Base-by-base conservation (phyloP, 2,113 vertebrate genomes). In the Salminus brasiliensis region DNA sequence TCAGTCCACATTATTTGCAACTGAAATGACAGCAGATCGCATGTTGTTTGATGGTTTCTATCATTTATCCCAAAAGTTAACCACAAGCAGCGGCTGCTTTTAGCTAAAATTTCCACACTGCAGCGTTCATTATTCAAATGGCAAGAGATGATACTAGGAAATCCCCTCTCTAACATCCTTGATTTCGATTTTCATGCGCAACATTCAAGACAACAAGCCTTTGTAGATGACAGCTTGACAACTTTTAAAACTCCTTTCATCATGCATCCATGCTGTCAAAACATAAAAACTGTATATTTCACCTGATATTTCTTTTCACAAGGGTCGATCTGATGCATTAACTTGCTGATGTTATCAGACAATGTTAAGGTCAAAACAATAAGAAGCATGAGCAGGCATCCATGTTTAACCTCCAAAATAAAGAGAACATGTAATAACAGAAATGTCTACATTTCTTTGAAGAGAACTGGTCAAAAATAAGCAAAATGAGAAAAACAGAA, bases 121-220 rank as follows among this genome's bases (percentile, higher is more conserved):
- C 30, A 59, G 57, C 34, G n/a, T 18, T 23, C 23, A 49, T 62
- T 32, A 63, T 39, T 60, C 9, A 30, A 79, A 79, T 4, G 21
- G 47, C 32, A 25, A 79, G 47, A 23, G 55, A 70, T 32, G 55
- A 39, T 65, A 45, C 63, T 18, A 66, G 60, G 60, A 72, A 79
- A 73, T 79, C 78, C 69, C 77, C 81, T 32, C 82, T 74, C 68
- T 57, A 63, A 41, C 47, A 65, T 68, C 57, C 86, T 85, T 89
- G 85, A 88, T 88, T 70, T 30, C 18, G 9, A 32, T 45, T n/a
- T n/a, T 78, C 67, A 62, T 34, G 27, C 34, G 69, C 45, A 53
- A 72, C 18, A 71, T 13, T 32, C 36, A 18, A 21, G 60, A 53
- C 21, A 27, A 52, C n/a, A 53, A 72, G 21, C 18, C 47, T 23